phyloP scores from a whole-genome alignment of 2,888 invertebrate species.

The Caenorhabditis panamensis region DNA sequence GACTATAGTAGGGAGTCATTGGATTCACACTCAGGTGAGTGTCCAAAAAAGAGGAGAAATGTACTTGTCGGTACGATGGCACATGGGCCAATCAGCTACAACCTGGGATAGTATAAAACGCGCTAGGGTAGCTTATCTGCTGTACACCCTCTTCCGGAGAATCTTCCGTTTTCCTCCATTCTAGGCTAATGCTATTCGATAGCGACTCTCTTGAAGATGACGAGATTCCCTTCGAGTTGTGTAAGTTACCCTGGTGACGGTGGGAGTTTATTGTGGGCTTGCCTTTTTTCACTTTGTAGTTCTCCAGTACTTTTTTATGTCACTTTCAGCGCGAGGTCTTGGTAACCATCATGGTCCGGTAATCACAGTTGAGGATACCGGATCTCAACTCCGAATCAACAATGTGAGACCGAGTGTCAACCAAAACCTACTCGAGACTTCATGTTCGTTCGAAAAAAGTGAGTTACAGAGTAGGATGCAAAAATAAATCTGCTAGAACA shows the following conservation, averaged over 20 bases:
- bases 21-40: conserved; percentile 73
- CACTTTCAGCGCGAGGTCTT: conserved; percentile 21
- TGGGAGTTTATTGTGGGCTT: too few relatives aligned
- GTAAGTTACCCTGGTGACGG: conserved; percentile 24
- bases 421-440: conserved; percentile 67
- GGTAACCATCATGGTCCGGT: conserved; percentile 72
- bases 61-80: conserved; percentile 16
- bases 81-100: conserved; percentile 6
- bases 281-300: too few relatives aligned
- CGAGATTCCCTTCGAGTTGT: not conserved
- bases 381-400: conserved; percentile 72
- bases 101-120: conserved; percentile 22
- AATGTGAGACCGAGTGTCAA: conserved; percentile 66
- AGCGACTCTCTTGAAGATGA: conserved; percentile 16
- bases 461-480: conserved; percentile 13
- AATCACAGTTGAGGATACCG: conserved; percentile 77
- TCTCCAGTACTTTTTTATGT: too few relatives aligned
- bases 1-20: conserved; percentile 79
- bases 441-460: conserved; percentile 69
- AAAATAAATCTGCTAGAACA: not conserved
- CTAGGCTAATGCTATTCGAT: conserved; percentile 9
- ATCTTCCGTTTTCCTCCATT: not conserved
- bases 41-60: conserved; percentile 8
- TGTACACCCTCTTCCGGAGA: not conserved
- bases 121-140: not conserved